These are phyloP conservation scores for Molossus alvarezi DNA, from an alignment of 2,797 vertebrate species.

Conservation along the genomic window DNA sequence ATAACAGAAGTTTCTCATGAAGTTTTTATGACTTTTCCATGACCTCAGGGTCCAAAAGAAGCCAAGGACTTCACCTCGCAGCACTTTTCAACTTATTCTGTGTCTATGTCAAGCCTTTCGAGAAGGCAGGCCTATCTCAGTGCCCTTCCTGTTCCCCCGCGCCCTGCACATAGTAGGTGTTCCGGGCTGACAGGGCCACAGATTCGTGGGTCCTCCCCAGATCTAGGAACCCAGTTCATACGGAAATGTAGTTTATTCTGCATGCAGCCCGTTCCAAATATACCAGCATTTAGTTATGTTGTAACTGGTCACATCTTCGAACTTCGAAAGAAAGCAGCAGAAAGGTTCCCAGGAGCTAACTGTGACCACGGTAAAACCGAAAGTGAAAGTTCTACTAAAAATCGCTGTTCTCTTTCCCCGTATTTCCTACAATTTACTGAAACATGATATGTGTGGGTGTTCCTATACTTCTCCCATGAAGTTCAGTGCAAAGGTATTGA, in stretches of 20 bases:
- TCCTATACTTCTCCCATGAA: slow-evolving; percentile 40
- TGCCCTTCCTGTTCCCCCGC: neutral
- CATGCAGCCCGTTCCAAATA: slow-evolving; percentile 63
- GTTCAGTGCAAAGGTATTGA: slow-evolving; percentile 17
- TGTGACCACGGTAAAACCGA: slow-evolving; percentile 52
- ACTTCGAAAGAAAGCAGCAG: slow-evolving; percentile 36
- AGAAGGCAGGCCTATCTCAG: neutral
- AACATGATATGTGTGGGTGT: neutral
- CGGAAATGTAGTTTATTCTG: slow-evolving; percentile 61
- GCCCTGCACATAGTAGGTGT: neutral
- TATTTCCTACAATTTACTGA: slow-evolving; percentile 54
- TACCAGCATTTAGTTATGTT: slow-evolving; percentile 50
- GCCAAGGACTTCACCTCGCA: neutral
- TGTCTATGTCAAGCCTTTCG: neutral
- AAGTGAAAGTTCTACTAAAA: slow-evolving; percentile 38
- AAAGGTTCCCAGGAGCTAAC: slow-evolving; percentile 59
- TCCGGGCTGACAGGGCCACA: neutral
- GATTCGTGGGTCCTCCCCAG: neutral
- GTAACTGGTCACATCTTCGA: slow-evolving; percentile 65
- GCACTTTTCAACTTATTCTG: neutral
- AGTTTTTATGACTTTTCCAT: slow-evolving; percentile 51
- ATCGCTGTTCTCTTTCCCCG: slow-evolving; percentile 34
- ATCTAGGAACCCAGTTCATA: neutral
- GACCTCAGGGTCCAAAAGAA: neutral
- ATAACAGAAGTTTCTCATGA: neutral